phyloP scores from a whole-genome alignment of 2,113 vertebrate species.

The Pyxicephalus adspersus region DNA sequence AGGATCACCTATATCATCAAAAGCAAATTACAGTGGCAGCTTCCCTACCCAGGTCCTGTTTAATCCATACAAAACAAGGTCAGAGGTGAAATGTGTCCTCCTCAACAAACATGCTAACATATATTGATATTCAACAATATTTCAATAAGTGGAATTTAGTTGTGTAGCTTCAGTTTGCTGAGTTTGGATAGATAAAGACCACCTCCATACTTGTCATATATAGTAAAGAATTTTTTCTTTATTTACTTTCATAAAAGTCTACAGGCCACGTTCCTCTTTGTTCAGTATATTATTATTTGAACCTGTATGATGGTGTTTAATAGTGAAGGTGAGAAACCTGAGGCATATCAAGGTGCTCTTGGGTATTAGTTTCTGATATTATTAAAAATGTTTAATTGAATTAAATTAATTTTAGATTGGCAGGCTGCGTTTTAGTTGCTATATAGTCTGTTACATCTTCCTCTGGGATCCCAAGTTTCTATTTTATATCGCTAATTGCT shows the following conservation, averaged over 20 bases:
- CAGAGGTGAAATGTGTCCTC: too few relatives aligned
- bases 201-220: too few relatives aligned
- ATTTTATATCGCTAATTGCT: slow-evolving; percentile 31
- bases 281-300: slow-evolving; percentile 19
- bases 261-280: background rate
- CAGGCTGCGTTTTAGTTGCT: slow-evolving; percentile 48
- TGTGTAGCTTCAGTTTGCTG: too few relatives aligned
- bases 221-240: too few relatives aligned
- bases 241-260: background rate
- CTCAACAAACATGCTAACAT: too few relatives aligned
- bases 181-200: too few relatives aligned
- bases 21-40: too few relatives aligned
- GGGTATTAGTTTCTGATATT: slow-evolving; percentile 44
- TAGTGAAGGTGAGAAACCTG: slow-evolving; percentile 34
- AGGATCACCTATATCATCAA: too few relatives aligned
- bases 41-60: too few relatives aligned
- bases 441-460: slow-evolving; percentile 5
- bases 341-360: slow-evolving; percentile 8
- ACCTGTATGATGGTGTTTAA: slow-evolving; percentile 63
- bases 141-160: too few relatives aligned
- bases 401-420: slow-evolving; percentile 57
- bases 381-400: slow-evolving; percentile 54
- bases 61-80: too few relatives aligned
- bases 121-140: too few relatives aligned
- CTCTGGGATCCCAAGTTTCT: slow-evolving; percentile 37